These are phyloP conservation scores for Daboia siamensis DNA, from an alignment of 2,113 vertebrate genomes.

Conservation along the genomic window DNA sequence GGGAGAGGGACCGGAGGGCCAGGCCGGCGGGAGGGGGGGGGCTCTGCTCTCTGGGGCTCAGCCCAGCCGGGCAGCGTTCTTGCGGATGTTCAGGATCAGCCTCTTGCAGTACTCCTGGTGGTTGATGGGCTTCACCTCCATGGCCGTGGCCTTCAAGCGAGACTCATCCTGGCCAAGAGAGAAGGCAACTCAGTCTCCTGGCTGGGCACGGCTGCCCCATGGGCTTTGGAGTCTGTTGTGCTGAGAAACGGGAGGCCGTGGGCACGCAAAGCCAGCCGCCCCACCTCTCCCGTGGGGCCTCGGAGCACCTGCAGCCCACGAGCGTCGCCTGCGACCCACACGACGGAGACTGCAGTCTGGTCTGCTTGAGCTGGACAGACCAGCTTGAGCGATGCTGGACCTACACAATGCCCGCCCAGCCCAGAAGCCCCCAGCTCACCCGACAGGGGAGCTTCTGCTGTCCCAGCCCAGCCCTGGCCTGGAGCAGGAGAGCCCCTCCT, in stretches of 20 bases:
- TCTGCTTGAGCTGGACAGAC: background rate
- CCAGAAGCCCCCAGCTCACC: background rate
- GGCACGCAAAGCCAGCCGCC: background rate
- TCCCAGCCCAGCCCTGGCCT: background rate
- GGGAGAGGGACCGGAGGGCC: background rate
- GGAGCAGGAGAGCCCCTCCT: background rate
- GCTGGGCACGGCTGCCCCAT: background rate
- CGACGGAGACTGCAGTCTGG: rapidly evolving
- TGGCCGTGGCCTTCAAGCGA: constrained; percentile 88
- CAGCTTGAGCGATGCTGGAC: background rate
- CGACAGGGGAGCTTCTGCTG: background rate
- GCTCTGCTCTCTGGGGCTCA: constrained; percentile 5
- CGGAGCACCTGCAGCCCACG: too few species aligned
- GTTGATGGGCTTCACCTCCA: constrained; percentile 90
- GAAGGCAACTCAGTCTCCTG: constrained; percentile 3
- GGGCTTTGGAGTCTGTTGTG: background rate
- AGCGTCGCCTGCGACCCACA: too few species aligned
- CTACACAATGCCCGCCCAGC: background rate
- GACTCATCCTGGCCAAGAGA: constrained; percentile 84
- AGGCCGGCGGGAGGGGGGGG: too few species aligned
- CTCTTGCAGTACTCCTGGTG: constrained; percentile 88
- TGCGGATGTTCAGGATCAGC: constrained; percentile 86
- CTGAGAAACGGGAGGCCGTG: background rate
- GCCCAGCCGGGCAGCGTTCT: constrained; percentile 60
- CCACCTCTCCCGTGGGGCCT: too few species aligned